Base-by-base conservation (phyloP, 1,140 invertebrate species). In the Colletes latitarsis region DNA sequence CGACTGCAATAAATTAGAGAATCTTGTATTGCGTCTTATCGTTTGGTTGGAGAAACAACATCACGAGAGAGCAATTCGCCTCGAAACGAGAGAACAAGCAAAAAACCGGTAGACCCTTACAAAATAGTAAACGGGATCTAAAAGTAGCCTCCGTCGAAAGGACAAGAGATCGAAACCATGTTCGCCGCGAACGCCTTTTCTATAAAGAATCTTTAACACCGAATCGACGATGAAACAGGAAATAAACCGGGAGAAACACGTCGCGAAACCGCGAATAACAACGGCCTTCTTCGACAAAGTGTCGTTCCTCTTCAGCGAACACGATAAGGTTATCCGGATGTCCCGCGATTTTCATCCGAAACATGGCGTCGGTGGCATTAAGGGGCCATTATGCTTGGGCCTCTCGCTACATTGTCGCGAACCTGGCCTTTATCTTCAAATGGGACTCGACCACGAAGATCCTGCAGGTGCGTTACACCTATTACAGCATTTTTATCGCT, bases 301-400 rank as follows among this genome's bases (percentile, higher is more conserved):
- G 52, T 41, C 60, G 63, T 46, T 63, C 15, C 63, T 15, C 39
- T 17, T 21, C 41, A 9, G 9, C 19, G 17, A 60, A 60, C 75
- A 43, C 55, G 67, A 77, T 77, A 77, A 62, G 43, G 75, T 77
- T 70, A 77, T 77, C 67, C 75, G 75, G 55, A 39, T 62, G 53
- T 60, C 60, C 55, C 43, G 66, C 67, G 75, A 77, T 77, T 70
- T 77, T 77, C 75, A 52, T 70, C 67, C 66, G 21, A 41, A 52
- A 60, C 66, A 60, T 58, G 41, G 53, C 66, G 66, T 49, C 66
- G 55, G 75, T 77, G 75, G 66, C 75, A 52, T 57, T 77, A 77
- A 69, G 21, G 41, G 66, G 21, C 49, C 43, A 66, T 66, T 66
- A 46, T 43, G 46, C 41, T 6, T 41, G 43, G 21, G 46, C 57